These are phyloP conservation scores for Alcis repandata DNA, from an alignment of 2,888 invertebrate species.

Conservation along the genomic window DNA sequence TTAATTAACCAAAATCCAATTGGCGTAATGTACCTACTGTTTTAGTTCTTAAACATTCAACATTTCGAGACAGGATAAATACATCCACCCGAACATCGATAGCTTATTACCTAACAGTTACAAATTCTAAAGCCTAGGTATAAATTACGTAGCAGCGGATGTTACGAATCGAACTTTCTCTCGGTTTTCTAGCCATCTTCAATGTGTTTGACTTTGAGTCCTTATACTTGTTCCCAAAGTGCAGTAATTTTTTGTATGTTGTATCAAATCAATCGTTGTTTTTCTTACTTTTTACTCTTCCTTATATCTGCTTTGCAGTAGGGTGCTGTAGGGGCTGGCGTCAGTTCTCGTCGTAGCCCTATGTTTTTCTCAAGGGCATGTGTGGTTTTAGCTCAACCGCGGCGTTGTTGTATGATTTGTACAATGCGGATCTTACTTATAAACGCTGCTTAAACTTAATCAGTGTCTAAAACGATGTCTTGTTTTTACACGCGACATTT, in stretches of 20 bases:
- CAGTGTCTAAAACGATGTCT: too few relatives aligned
- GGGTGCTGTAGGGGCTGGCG: too few relatives aligned
- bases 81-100: not conserved
- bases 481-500: too few relatives aligned
- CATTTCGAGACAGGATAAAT: constrained; percentile 2
- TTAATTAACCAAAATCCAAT: too few relatives aligned
- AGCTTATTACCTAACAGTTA: constrained; percentile 1
- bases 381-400: too few relatives aligned
- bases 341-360: too few relatives aligned
- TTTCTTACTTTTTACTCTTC: not conserved
- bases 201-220: not conserved
- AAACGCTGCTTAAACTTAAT: too few relatives aligned
- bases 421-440: too few relatives aligned
- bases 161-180: not conserved
- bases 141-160: not conserved
- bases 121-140: not conserved
- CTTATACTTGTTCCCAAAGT: constrained; percentile 32
- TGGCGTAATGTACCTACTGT: too few relatives aligned
- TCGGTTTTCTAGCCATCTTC: not conserved
- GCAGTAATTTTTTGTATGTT: constrained; percentile 8
- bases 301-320: not conserved
- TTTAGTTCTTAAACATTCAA: too few relatives aligned
- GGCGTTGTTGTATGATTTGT: too few relatives aligned
- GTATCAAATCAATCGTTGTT: constrained; percentile 4
- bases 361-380: too few relatives aligned